Percentiles rank a stretch among this genome's conserved stretches.
phyloP scores from a whole-genome alignment of 2,888 invertebrate genomes.

The Periphyllus acericola region DNA sequence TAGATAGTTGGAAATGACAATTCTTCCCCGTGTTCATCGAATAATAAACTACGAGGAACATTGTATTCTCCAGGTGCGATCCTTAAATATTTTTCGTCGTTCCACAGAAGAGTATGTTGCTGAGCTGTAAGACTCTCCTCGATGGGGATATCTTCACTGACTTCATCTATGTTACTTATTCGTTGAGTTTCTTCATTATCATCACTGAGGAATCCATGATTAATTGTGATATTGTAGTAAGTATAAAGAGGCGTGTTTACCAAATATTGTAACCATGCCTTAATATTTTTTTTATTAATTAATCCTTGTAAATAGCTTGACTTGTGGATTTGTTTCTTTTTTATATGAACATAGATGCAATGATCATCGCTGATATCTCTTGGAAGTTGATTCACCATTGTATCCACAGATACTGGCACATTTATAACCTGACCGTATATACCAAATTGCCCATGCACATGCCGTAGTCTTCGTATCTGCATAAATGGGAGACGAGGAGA shows the following conservation, averaged over 20 bases:
- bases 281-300: slow-evolving; percentile 61
- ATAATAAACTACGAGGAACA: slow-evolving; percentile 63
- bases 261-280: slow-evolving; percentile 59
- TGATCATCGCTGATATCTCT: slow-evolving; percentile 59
- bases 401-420: slow-evolving; percentile 63
- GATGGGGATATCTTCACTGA: slow-evolving; percentile 16
- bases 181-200: neutral
- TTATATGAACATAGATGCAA: slow-evolving; percentile 62
- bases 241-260: slow-evolving; percentile 53
- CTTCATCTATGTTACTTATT: neutral
- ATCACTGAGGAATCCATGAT: slow-evolving; percentile 41
- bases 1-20: slow-evolving; percentile 67
- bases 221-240: slow-evolving; percentile 60
- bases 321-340: slow-evolving; percentile 48
- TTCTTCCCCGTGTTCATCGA: slow-evolving; percentile 65
- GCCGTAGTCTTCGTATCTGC: slow-evolving; percentile 60
- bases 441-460: slow-evolving; percentile 62
- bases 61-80: slow-evolving; percentile 61
- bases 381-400: slow-evolving; percentile 61
- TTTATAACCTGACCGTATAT: slow-evolving; percentile 63
- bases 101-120: slow-evolving; percentile 29
- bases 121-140: slow-evolving; percentile 22
- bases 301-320: slow-evolving; percentile 58
- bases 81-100: slow-evolving; percentile 18
- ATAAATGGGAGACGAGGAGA: slow-evolving; percentile 63